These are phyloP conservation scores for Dysmachus trigonus DNA, from an alignment of 2,888 invertebrate genomes.

Conservation along the genomic window DNA sequence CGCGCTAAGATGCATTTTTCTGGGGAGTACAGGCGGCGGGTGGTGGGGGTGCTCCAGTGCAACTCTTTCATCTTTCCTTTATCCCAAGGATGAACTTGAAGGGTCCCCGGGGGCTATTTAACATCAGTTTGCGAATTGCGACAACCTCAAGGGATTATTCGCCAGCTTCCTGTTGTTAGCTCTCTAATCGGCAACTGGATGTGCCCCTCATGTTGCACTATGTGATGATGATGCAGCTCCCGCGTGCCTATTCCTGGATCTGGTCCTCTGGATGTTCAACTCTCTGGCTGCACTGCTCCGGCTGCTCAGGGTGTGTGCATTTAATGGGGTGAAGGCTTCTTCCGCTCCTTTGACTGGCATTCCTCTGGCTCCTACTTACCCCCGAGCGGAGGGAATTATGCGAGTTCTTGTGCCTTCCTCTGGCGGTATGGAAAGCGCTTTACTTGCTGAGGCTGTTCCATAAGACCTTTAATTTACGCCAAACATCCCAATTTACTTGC, in stretches of 20 bases:
- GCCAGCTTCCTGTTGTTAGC: constrained; percentile 34
- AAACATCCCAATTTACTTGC: neutral
- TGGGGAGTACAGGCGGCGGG: neutral
- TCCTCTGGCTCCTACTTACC: neutral
- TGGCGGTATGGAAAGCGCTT: neutral
- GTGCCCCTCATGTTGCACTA: constrained; percentile 8
- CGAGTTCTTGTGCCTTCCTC: neutral
- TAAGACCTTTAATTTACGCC: neutral
- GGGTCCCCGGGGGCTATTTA: constrained; percentile 23
- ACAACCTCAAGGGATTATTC: constrained; percentile 34
- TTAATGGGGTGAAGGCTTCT: constrained; percentile 11
- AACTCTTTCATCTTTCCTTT: constrained; percentile 8
- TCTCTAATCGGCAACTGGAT: constrained; percentile 13
- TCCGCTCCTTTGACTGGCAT: neutral
- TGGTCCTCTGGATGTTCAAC: constrained; percentile 24
- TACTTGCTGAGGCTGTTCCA: neutral
- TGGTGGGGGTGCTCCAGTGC: neutral
- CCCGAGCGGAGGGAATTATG: neutral
- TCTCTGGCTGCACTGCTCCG: neutral
- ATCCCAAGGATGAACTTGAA: constrained; percentile 10
- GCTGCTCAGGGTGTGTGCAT: neutral
- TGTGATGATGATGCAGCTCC: neutral
- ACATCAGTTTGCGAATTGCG: constrained; percentile 30
- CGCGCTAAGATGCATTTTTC: constrained; percentile 17
- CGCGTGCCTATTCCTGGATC: neutral